Evolutionary conservation across 2,113 vertebrate species (phyloP), one percentile per base, ranked within the genome.

Genomic region (Trematomus loennbergii): DNA sequence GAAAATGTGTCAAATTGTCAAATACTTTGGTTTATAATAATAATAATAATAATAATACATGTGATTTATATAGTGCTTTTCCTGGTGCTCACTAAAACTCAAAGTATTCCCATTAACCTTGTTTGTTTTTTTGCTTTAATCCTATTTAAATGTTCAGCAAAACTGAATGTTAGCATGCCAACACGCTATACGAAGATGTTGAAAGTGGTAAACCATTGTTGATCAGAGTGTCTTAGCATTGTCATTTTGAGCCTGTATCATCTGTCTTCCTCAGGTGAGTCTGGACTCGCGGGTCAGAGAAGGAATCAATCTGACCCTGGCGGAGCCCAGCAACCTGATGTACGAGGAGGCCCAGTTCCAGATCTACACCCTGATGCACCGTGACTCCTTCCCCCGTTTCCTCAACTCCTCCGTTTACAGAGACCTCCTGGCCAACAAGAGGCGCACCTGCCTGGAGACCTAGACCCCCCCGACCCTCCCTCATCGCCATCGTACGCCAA

Each of bases 281-380:
- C 92, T 99, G 94, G 98, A 99, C 94, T 98, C 98, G 1, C 95
- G 97, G 29, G 98, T 99, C 33, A 95, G 98, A 65, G 98, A 99
- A 82, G 96, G 96, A 82, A 99, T 99, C 90, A 99, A 99, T 93
- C 91, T 92, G 92, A 97, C 91, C 94, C 96, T 99, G 95, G 93
- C 96, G 12, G 97, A 98, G 91, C 98, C 98, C 0, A 97, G 96
- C 54, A 95, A 94, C 0, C 92, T 96, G 90, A 99, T 98, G 58
- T 99, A 99, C 1, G 97, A 98, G 17, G 98, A 99, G 1, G 98
- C 98, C 0, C 98, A 99, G 95, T 96, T 98, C 72, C 98, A 99
- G 96, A 99, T 99, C 89, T 99, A 99, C 96, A 98, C 97, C 3
- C 96, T 99, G 80, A 99, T 99, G 98, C 98, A 98, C 94, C 97